Evolutionary conservation across 2,113 vertebrate genomes (phyloP), one percentile per base, ranked within the genome.

Genomic region (Corythoichthys haematopterus): DNA sequence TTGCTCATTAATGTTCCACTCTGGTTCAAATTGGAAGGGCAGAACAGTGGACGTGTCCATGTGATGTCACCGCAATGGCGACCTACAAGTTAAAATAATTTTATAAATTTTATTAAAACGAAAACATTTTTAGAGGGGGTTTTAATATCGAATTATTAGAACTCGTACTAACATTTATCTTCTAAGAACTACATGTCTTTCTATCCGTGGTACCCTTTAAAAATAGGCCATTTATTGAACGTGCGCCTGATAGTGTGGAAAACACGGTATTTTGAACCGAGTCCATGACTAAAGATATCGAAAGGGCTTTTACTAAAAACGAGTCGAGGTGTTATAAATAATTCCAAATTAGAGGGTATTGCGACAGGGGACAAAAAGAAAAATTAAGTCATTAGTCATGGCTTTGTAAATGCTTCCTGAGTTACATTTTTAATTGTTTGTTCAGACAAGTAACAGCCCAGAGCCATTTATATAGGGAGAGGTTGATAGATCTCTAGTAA

Each of bases 371-470:
- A 68, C 58, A 33, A 63, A 48, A 48, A 35, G 20, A 15, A 62
- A 66, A 65, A 47, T 46, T 28, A 48, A 11, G 6, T 38, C 75
- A 85, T 78, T 79, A 84, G 81, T 86, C 89, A 92, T 91, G 90
- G 89, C 88, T 92, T 90, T 83, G 87, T 88, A 80, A 75, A 91
- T 84, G 87, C 88, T 92, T 91, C 91, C 91, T 91, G 90, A 92
- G 90, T 88, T 88, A 88, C 88, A 86, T 85, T 85, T 87, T 86
- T 84, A 79, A 82, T 86, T 85, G 77, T 87, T 84, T 80, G 81
- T 84, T 79, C 71, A 77, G 72, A 88, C 80, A 81, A 87, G 83
- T 86, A 90, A 90, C 88, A 91, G 88, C 90, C 84, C 77, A 85
- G 66, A 89, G 88, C 86, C 86, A 90, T 89, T 88, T 78, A 86